phyloP scores from a whole-genome alignment of 2,113 vertebrate genomes.

The Zapornia atra region DNA sequence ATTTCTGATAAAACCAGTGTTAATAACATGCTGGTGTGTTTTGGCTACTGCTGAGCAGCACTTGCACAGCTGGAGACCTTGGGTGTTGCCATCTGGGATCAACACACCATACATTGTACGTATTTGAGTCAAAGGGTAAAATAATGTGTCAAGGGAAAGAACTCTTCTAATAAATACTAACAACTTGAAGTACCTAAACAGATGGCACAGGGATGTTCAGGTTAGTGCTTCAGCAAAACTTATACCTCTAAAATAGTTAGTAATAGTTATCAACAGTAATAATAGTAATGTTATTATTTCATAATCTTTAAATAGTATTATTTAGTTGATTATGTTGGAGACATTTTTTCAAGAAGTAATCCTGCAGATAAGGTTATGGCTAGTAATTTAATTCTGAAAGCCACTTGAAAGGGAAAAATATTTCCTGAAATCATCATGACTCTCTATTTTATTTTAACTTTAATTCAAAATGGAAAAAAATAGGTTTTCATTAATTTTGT shows the following conservation, averaged over 20 bases:
- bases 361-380: background rate
- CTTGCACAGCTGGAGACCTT: background rate
- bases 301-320: background rate
- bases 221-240: background rate
- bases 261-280: background rate
- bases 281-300: background rate
- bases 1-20: background rate
- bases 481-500: background rate
- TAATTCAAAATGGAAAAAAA: background rate
- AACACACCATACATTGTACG: rapidly evolving
- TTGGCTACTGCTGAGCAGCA: background rate
- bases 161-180: background rate
- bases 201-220: background rate
- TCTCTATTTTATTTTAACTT: background rate
- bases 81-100: rapidly evolving
- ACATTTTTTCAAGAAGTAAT: background rate
- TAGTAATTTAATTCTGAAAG: background rate
- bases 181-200: background rate
- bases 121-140: background rate
- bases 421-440: background rate
- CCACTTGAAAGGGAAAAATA: background rate
- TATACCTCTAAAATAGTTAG: background rate
- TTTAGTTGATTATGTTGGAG: background rate
- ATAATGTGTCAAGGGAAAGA: background rate
- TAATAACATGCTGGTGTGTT: background rate